phyloP scores from a whole-genome alignment of 2,113 vertebrate genomes.

The Ictalurus furcatus region DNA sequence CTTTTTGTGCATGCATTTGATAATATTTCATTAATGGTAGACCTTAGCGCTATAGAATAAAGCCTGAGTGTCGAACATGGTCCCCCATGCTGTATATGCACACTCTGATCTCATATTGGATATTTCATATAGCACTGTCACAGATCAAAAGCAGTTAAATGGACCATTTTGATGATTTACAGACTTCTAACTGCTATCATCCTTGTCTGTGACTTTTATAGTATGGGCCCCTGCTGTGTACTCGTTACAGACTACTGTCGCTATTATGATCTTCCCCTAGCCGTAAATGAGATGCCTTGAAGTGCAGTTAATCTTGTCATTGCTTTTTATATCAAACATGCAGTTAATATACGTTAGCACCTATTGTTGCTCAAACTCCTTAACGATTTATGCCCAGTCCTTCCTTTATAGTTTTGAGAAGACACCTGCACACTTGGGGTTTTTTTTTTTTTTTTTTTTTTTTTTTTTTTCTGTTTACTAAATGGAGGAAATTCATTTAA shows the following conservation, averaged over 20 bases:
- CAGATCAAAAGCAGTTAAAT: slow-evolving; percentile 51
- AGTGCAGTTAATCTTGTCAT: slow-evolving; percentile 1
- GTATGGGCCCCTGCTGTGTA: slow-evolving; percentile 26
- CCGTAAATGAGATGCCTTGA: slow-evolving; percentile 26
- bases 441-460: background rate
- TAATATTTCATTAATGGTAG: slow-evolving; percentile 34
- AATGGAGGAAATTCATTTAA: background rate
- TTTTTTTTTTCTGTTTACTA: background rate
- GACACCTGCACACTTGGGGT: background rate
- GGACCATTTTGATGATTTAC: slow-evolving; percentile 47
- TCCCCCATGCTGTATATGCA: slow-evolving; percentile 3
- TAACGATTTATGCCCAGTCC: background rate
- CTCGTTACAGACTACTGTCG: slow-evolving; percentile 30
- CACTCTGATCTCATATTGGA: slow-evolving; percentile 40
- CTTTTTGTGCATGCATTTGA: slow-evolving; percentile 6
- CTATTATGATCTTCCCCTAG: slow-evolving; percentile 30
- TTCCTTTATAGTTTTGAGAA: background rate
- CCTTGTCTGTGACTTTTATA: slow-evolving; percentile 52
- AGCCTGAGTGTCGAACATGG: slow-evolving; percentile 18
- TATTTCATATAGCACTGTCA: slow-evolving; percentile 45
- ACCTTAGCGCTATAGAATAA: background rate
- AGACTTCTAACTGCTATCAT: slow-evolving; percentile 31
- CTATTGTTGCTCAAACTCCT: background rate
- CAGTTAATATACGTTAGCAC: background rate
- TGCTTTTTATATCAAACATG: slow-evolving; percentile 29